These are phyloP conservation scores for Tamandua tetradactyla DNA, from an alignment of 2,797 vertebrate genomes.

Conservation along the genomic window DNA sequence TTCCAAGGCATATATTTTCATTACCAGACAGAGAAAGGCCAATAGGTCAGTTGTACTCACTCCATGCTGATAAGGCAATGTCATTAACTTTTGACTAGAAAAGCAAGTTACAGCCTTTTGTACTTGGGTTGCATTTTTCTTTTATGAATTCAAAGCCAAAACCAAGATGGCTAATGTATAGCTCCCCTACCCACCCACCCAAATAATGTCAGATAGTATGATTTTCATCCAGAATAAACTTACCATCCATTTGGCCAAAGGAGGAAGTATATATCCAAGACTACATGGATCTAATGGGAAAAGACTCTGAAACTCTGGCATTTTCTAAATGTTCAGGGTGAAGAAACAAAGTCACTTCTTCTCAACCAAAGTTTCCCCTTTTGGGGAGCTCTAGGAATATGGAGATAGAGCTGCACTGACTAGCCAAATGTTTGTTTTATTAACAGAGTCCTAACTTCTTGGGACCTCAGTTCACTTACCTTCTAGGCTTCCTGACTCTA, in stretches of 20 bases:
- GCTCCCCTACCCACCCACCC: too few species aligned
- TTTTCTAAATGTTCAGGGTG: background rate
- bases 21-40: background rate
- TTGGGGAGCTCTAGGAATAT: background rate
- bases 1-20: background rate
- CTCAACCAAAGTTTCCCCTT: background rate
- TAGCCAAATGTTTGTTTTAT: background rate
- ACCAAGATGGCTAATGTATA: background rate
- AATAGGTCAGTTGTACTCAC: background rate
- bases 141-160: constrained; percentile 37
- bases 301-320: background rate
- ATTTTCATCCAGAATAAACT: background rate
- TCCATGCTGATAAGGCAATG: background rate
- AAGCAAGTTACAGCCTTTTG: background rate
- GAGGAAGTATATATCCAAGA: background rate
- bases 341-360: background rate
- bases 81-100: background rate
- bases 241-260: background rate
- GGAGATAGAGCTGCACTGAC: background rate
- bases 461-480: background rate
- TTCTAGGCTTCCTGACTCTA: background rate
- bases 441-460: background rate
- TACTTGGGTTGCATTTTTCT: background rate
- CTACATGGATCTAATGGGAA: background rate
- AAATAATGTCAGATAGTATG: background rate